Percentiles rank a stretch among this genome's conserved stretches.
These are phyloP conservation scores for Coranthus polyacanthus DNA, from an alignment of 2,797 vertebrate genomes.

Conservation along the genomic window DNA sequence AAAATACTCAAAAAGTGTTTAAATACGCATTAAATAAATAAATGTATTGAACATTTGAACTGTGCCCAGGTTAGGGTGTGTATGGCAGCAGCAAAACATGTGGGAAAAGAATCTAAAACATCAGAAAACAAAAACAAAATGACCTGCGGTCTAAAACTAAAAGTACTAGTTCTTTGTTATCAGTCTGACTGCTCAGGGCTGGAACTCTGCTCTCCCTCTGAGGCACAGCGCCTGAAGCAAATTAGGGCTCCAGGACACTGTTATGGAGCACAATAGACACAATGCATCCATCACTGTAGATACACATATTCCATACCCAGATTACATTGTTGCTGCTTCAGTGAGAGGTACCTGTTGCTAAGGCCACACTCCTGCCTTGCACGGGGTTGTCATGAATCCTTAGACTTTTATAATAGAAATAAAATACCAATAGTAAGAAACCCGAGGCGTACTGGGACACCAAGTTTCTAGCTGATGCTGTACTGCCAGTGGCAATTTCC, in stretches of 20 bases:
- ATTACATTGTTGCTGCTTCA: conserved; percentile 21
- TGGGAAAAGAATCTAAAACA: conserved; percentile 7
- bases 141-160: conserved; percentile 39
- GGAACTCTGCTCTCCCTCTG: conserved; percentile 53
- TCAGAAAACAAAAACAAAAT: conserved; percentile 22
- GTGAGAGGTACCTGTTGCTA: conserved; percentile 49
- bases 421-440: conserved; percentile 36
- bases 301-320: conserved; percentile 47
- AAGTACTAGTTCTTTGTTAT: conserved; percentile 49
- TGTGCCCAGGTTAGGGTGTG: no score
- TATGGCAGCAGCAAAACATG: conserved; percentile 1
- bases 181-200: conserved; percentile 47
- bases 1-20: no score
- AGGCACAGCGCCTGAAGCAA: conserved; percentile 57
- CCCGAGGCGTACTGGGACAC: conserved; percentile 44
- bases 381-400: conserved; percentile 18
- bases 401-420: conserved; percentile 29
- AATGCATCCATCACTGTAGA: conserved; percentile 49
- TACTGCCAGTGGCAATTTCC: conserved; percentile 35
- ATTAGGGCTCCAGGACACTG: conserved; percentile 59
- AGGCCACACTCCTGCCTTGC: conserved; percentile 26
- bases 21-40: no score
- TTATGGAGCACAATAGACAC: conserved; percentile 60
- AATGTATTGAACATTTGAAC: no score
- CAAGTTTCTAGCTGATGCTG: conserved; percentile 28